Base-by-base conservation (phyloP, 2,113 vertebrate genomes). In the Amblyornis subalaris region DNA sequence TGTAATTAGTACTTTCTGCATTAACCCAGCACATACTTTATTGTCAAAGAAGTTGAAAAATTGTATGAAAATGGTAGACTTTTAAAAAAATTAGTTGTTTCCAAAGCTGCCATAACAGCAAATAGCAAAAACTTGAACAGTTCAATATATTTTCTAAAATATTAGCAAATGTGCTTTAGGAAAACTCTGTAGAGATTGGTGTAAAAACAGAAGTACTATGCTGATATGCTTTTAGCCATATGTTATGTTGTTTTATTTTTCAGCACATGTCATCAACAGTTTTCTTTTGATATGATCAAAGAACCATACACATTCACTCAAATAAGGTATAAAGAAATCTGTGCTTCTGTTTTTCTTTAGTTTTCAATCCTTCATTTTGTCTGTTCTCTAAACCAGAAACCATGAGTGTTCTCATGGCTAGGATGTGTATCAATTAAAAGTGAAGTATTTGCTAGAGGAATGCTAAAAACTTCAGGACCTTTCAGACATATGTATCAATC, bases 281-380 rank as follows among this genome's bases (percentile, higher is more conserved):
- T 96, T 95, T 91, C 91, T 96, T 93, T 89, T 96, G 89, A 85
- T 93, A 89, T 69, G 83, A 95, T 96, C 77, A 95, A 96, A 95
- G 92, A 94, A 94, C 70, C 66, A 88, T 42, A 95, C 88, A 95
- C 74, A 74, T 92, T 96, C 94, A 89, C 65, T 95, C 94, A 94
- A 95, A 95, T 78, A 94, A 94, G 60, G 88, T 79, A 86, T 95
- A 96, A 96, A 97, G 94, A 96, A 96, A 97, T 95, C 95, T 96
- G 94, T 95, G 73, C 67, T 54, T 90, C 80, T 79, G 48, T 93
- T 89, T 95, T 89, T 44, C 45, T 83, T 86, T 67, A 77, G 77
- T 80, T 88, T 94, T 89, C 78, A 90, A 38, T 71, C 72, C 65
- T 81, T 88, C 36, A 36, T 81, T 91, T 70, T 84, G 42, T 67